Evolutionary conservation across 2,797 vertebrate genomes (phyloP).

Genomic region (Lates japonicus): DNA sequence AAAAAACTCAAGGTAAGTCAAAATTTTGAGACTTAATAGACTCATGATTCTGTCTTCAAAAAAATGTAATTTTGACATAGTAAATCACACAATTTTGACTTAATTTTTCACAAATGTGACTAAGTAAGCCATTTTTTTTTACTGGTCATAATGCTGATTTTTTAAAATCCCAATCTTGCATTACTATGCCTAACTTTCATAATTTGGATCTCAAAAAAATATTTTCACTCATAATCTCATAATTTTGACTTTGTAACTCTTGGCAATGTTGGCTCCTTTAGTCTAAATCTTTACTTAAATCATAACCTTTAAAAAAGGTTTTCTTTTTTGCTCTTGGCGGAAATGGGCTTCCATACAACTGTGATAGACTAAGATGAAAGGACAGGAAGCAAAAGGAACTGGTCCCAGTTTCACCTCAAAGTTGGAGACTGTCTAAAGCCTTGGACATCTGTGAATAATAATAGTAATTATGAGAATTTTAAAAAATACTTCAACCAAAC

Average conservation of each 20-base stretch:
- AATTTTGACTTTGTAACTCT: not conserved
- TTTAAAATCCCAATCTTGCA: not conserved
- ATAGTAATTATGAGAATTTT: not conserved
- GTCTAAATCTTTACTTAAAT: not conserved
- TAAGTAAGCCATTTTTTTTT: not conserved
- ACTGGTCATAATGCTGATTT: not conserved
- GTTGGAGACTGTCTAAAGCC: not conserved
- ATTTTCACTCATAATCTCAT: not conserved
- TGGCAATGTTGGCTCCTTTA: not conserved
- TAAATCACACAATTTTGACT: not conserved
- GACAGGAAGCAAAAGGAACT: not conserved
- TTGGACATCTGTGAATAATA: not conserved
- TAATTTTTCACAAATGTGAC: not conserved
- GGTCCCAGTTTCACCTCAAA: conserved; percentile 1
- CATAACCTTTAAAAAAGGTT: not conserved
- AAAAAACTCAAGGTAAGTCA: not conserved
- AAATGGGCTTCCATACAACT: conserved; percentile 28
- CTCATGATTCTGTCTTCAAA: too few relatives aligned
- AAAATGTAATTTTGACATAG: not conserved
- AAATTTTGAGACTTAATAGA: too few relatives aligned
- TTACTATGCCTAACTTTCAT: not conserved
- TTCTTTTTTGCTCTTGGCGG: not conserved
- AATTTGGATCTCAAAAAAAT: too few relatives aligned
- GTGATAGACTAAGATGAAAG: not conserved
- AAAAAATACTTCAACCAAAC: not conserved